Evolutionary conservation across 1,140 invertebrate genomes (phyloP), one percentile per base, ranked within the genome.

Genomic region (Octopus bimaculoides): DNA sequence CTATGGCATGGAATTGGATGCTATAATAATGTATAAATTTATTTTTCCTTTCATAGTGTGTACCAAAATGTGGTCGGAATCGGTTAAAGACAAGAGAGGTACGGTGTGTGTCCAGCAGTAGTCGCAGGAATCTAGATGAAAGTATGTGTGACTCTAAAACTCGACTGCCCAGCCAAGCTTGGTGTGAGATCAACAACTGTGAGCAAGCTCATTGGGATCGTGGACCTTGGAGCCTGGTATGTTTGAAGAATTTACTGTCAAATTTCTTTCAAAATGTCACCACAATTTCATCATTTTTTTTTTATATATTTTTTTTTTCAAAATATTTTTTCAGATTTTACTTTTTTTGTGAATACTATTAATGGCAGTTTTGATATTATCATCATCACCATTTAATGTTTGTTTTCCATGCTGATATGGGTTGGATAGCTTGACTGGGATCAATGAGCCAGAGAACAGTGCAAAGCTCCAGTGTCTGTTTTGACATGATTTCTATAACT

Each of bases 31-130:
- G 26, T 41, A 41, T 41, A 41, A 41, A 41, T 41, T 20, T 71
- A 52, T 77, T 12, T n/a, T 77, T 26, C 53, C 77, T 82, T 77
- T 87, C 89, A 10, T 86, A 95, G 94, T 97, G 96, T 90, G 94
- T 94, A 52, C 92, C 93, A 26, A 93, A 93, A 3, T 98, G 96
- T 88, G 96, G 95, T 1, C 90, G 92, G 52, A 96, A 20, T 12
- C 66, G 96, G 4, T 89, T 92, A 61, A 94, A 95, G 85, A 90
- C 86, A 53, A 92, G 95, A 8, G 90, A 91, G 52, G 93, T 95
- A 4, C 92, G 91, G 9, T 96, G 95, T 86, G 84, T 85, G 82
- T 82, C 82, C 5, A 85, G 81, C 79, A 85, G 84, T 75, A 79
- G 82, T n/a, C 79, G 82, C 20, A 80, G 76, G 10, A 85, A 87